Conservation (phyloP, 2,888 invertebrate genomes). For the Campoletis raptor region DNA sequence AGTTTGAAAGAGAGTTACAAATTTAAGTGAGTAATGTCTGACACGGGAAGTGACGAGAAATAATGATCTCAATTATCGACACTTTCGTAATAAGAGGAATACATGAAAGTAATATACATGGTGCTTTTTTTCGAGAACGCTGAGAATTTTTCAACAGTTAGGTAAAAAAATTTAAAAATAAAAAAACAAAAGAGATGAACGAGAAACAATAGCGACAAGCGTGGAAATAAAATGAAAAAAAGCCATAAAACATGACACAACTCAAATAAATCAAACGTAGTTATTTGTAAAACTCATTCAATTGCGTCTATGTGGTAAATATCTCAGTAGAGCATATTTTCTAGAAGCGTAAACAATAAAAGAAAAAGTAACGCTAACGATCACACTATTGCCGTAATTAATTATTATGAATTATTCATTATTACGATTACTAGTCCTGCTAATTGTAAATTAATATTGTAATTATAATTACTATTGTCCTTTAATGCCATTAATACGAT, state of each 20-base stretch:
- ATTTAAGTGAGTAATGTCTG: conserved; percentile 14
- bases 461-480: conserved; percentile 60
- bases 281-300: conserved; percentile 54
- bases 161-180: conserved; percentile 47
- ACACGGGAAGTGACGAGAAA: conserved; percentile 22
- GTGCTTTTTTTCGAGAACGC: conserved; percentile 71
- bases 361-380: conserved; percentile 52
- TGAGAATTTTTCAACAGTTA: conserved; percentile 57
- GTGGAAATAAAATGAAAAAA: conserved; percentile 27
- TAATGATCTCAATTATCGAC: conserved; percentile 22
- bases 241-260: conserved; percentile 47
- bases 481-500: conserved; percentile 57
- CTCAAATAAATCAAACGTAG: conserved; percentile 64
- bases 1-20: background rate
- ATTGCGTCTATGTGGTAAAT: conserved; percentile 42
- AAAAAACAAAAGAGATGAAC: conserved; percentile 14
- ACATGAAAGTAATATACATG: conserved; percentile 76
- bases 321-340: conserved; percentile 64
- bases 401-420: conserved; percentile 66
- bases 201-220: conserved; percentile 23
- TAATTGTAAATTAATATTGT: conserved; percentile 61
- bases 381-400: conserved; percentile 69
- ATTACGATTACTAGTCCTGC: conserved; percentile 67
- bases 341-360: conserved; percentile 44
- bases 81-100: conserved; percentile 66